A percentile compares a stretch with the other conserved stretches of the same genome.
These are phyloP conservation scores for Corydoras maculifer DNA, from an alignment of 2,113 vertebrate genomes.

Conservation along the genomic window DNA sequence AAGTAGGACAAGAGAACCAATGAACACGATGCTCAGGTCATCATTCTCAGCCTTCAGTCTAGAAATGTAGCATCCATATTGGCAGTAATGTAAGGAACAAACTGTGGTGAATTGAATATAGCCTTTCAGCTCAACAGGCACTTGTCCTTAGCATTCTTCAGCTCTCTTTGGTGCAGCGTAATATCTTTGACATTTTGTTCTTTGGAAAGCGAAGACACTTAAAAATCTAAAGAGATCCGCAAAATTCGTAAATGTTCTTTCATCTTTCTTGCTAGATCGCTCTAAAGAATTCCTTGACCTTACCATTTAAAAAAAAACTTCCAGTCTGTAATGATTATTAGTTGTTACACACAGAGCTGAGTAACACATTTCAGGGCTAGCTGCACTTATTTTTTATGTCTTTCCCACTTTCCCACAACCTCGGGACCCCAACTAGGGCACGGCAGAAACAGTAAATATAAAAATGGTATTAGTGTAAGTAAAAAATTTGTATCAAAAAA, in stretches of 20 bases:
- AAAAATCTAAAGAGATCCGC: conserved; percentile 27
- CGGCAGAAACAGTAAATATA: too few relatives aligned
- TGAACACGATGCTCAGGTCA: too few relatives aligned
- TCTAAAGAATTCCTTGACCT: conserved; percentile 51
- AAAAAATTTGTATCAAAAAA: too few relatives aligned
- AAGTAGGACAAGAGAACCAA: too few relatives aligned
- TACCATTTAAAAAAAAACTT: conserved; percentile 15
- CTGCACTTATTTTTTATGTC: not conserved
- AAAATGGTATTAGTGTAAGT: too few relatives aligned
- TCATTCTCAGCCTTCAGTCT: conserved; percentile 10
- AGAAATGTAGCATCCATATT: not conserved
- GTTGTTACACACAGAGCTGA: too few relatives aligned
- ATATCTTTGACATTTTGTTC: conserved; percentile 12
- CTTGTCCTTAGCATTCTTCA: conserved; percentile 27
- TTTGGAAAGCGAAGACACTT: conserved; percentile 13
- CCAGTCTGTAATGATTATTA: too few relatives aligned
- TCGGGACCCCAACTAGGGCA: too few relatives aligned
- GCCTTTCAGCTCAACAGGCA: conserved; percentile 36
- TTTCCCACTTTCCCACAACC: too few relatives aligned
- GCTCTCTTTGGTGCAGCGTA: not conserved
- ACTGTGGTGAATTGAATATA: too few relatives aligned
- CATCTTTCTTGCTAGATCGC: conserved; percentile 13
- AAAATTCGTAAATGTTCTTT: not conserved
- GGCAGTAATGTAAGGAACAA: not conserved
- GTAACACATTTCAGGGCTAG: conserved; percentile 10